phyloP scores from a whole-genome alignment of 2,113 vertebrate species.

The Eurystomus gularis region DNA sequence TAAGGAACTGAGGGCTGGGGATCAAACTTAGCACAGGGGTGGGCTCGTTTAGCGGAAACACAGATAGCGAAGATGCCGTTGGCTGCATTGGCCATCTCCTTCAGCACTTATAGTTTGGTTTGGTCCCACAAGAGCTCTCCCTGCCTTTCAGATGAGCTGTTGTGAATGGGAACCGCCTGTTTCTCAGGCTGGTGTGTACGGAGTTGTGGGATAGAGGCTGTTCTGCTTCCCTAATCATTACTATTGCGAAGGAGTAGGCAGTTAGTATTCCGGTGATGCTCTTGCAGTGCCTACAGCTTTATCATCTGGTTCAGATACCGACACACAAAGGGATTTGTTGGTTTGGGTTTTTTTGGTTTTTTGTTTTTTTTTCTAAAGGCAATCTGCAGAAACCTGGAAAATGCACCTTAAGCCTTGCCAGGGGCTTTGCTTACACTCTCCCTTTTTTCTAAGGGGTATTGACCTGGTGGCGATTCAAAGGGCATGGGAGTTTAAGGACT shows the following conservation, averaged over 20 bases:
- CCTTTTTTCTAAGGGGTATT: background rate
- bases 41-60: background rate
- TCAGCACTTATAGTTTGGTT: background rate
- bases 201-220: background rate
- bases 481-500: background rate
- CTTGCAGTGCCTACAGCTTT: constrained; percentile 2
- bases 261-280: background rate
- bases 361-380: background rate
- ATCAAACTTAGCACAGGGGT: background rate
- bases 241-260: background rate
- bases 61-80: background rate
- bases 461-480: background rate
- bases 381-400: background rate
- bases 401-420: background rate
- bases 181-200: rapidly evolving
- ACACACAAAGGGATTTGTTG: background rate
- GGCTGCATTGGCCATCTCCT: background rate
- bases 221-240: background rate
- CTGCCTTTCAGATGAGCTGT: background rate
- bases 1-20: background rate
- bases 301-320: background rate
- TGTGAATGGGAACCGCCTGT: background rate
- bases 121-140: background rate
- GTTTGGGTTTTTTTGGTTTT: background rate
- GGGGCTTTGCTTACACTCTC: background rate